Percentiles rank a stretch among this genome's conserved stretches.
phyloP scores from a whole-genome alignment of 2,888 invertebrate species.

The Callyntrura guangdongensis region DNA sequence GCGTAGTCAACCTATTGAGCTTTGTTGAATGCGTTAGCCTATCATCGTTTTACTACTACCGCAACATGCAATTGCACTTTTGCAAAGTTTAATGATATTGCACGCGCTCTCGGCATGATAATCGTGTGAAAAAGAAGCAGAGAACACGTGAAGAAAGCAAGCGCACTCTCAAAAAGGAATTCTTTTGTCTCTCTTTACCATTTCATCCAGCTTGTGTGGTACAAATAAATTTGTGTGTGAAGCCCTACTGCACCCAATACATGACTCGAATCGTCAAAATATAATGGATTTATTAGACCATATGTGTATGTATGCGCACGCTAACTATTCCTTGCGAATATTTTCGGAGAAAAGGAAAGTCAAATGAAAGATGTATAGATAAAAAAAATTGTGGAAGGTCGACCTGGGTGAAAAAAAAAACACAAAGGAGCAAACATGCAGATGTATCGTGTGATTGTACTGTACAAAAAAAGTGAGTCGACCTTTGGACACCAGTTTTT shows the following conservation, averaged over 20 bases:
- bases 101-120: conserved; percentile 36
- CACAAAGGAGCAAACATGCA: background rate
- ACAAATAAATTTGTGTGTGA: too few relatives aligned
- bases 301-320: background rate
- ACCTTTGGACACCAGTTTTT: background rate
- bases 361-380: background rate
- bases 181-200: background rate
- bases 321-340: background rate
- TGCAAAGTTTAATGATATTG: conserved; percentile 10
- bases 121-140: background rate
- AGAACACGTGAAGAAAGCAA: conserved; percentile 47
- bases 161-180: background rate
- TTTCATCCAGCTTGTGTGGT: background rate
- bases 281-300: background rate
- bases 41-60: too few relatives aligned
- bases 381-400: background rate
- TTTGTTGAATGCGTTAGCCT: background rate
- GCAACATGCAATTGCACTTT: conserved; percentile 6
- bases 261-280: background rate
- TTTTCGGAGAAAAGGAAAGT: background rate
- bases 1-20: background rate
- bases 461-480: background rate
- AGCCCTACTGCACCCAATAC: too few relatives aligned
- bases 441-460: background rate
- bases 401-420: background rate